Evolutionary conservation across 2,797 vertebrate species (phyloP).

Genomic region (Parauchenoglanis punctatus): DNA sequence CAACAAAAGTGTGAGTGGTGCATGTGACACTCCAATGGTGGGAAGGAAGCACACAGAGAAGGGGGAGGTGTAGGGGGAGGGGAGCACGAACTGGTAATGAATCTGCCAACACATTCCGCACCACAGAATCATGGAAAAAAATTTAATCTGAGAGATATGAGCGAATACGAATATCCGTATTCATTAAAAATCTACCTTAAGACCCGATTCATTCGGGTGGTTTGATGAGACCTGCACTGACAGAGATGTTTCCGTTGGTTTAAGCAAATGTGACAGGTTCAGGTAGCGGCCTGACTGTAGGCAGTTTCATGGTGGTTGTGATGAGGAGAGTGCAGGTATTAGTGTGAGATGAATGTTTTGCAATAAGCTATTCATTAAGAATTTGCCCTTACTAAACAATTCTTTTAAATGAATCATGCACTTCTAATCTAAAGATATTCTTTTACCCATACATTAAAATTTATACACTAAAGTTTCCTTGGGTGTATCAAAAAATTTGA

Average conservation of each 20-base stretch:
- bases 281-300: slow-evolving; percentile 69
- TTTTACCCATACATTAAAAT: background rate
- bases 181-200: slow-evolving; percentile 88
- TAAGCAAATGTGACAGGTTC: slow-evolving; percentile 70
- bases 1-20: slow-evolving; percentile 65
- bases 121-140: slow-evolving; percentile 63
- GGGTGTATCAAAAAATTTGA: background rate
- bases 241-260: slow-evolving; percentile 79
- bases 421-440: background rate
- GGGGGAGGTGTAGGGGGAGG: slow-evolving; percentile 15
- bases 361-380: slow-evolving; percentile 44
- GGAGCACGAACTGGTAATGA: slow-evolving; percentile 82
- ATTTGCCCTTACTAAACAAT: slow-evolving; percentile 23
- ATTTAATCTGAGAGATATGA: slow-evolving; percentile 83
- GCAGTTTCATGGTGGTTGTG: slow-evolving; percentile 65
- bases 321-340: slow-evolving; percentile 66
- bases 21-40: slow-evolving; percentile 58
- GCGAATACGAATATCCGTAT: slow-evolving; percentile 82
- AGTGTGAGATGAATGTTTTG: slow-evolving; percentile 41
- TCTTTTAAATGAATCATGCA: background rate
- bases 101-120: slow-evolving; percentile 85
- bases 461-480: background rate
- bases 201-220: slow-evolving; percentile 82
- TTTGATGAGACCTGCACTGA: slow-evolving; percentile 81
- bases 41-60: slow-evolving; percentile 21